Evolutionary conservation across 2,888 invertebrate genomes (phyloP).

Genomic region (Hydroisotoma schaefferi): DNA sequence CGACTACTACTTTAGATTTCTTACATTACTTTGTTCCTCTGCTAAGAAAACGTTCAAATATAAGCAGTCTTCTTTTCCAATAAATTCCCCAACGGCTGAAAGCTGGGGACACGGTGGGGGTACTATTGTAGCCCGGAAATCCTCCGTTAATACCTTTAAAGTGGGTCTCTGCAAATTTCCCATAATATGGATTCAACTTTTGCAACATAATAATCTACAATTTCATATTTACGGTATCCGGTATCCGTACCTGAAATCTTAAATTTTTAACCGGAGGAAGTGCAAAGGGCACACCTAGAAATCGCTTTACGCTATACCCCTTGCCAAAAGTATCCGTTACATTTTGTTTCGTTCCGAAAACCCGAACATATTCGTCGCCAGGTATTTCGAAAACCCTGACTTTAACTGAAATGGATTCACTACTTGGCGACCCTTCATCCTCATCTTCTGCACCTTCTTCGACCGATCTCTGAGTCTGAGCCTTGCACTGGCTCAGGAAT

Average conservation of each 20-base stretch:
- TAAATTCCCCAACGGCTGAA: conserved; percentile 10
- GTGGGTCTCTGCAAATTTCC: conserved; percentile 35
- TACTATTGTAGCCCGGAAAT: conserved; percentile 27
- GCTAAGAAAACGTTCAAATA: conserved; percentile 29
- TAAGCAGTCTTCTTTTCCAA: conserved; percentile 40
- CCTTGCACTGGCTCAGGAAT: background rate
- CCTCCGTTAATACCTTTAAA: conserved; percentile 19
- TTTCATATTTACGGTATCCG: background rate
- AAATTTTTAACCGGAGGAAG: conserved; percentile 31
- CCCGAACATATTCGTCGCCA: conserved; percentile 13
- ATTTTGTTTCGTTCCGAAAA: conserved; percentile 21
- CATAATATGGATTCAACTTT: background rate
- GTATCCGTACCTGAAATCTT: conserved; percentile 34
- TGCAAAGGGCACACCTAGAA: conserved; percentile 36
- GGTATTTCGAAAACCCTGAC: conserved; percentile 17
- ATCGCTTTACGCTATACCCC: conserved; percentile 14
- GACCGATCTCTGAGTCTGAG: background rate
- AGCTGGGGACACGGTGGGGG: conserved; percentile 40
- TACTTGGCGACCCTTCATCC: background rate
- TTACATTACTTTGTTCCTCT: too few relatives aligned
- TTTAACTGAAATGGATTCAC: conserved; percentile 13
- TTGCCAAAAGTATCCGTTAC: conserved; percentile 18
- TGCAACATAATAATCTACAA: background rate
- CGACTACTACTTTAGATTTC: too few relatives aligned
- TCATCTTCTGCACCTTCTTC: background rate